Base-by-base conservation (phyloP, 2,888 invertebrate genomes). In the Orthosia gracilis region DNA sequence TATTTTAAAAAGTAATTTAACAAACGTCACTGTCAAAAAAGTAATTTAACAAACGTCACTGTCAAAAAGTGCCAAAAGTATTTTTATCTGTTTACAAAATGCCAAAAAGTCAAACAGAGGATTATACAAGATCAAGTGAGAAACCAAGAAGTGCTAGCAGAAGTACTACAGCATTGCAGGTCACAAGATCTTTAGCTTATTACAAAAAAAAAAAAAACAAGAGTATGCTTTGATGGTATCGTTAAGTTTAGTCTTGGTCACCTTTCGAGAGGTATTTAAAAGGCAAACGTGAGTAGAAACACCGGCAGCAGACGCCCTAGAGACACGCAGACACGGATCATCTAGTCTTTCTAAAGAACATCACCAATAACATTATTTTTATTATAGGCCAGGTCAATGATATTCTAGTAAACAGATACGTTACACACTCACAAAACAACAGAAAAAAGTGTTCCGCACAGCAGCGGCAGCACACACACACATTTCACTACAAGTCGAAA, bases 51-150 rank as follows among this genome's bases (percentile, higher is more conserved):
- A 71, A 47, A 66, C 21, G 49, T 71, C 58, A 47, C 2, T 58
- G 63, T 69, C 58, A 65, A 54, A 23, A 21, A 50, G 17, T 61
- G 65, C 57, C 26, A 59, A 58, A 57, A 31, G 31, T 13, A 12
- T 58, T 76, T 69, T 62, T 66, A 50, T n/a, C 47, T 65, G 63
- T 68, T 68, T 69, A 67, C 57, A 77, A 78, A 49, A 93, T 93
- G 93, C 54, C 89, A 3, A 93, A 89, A 80, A 93, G 90, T 72
- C 83, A 81, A 0, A 88, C 89, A 0, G 93, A 92, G 4, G 91
- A 92, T 0, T 87, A 83, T 50, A 87, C 91, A 0, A 92, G 89
- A 68, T 87, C 90, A 0, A 90, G 84, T 50, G 93, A 92, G 1
- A 94, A 92, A 49, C 80, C 87, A 0, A 88, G 92, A 12, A 93